phyloP scores from a whole-genome alignment of 2,113 vertebrate species.

The Mastomys natalensis region DNA sequence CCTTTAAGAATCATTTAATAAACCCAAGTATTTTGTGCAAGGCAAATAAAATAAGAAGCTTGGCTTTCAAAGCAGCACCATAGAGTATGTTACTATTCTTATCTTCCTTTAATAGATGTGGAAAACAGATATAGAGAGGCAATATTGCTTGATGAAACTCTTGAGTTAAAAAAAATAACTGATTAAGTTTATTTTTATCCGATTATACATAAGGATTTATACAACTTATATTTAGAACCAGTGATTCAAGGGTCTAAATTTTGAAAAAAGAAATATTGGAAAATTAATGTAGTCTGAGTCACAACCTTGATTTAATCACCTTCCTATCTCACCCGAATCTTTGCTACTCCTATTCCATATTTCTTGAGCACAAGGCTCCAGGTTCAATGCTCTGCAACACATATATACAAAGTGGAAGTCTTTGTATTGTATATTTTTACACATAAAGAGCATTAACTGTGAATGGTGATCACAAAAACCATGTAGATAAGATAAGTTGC shows the following conservation, averaged over 20 bases:
- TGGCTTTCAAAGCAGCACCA: not conserved
- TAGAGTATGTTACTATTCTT: conserved; percentile 15
- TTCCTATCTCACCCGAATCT: not conserved
- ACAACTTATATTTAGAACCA: not conserved
- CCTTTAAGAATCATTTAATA: not conserved
- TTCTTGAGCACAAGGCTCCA: not conserved
- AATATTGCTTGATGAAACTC: not conserved
- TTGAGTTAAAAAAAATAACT: not conserved
- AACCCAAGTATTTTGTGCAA: not conserved
- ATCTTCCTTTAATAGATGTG: conserved; percentile 6
- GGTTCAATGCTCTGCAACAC: not conserved
- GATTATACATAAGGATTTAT: not conserved
- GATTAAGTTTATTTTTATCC: not conserved
- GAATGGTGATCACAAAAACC: not conserved
- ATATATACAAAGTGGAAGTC: not conserved
- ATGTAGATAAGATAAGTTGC: not conserved
- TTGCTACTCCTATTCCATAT: not conserved
- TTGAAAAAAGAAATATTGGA: not conserved
- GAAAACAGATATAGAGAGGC: not conserved
- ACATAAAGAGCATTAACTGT: not conserved
- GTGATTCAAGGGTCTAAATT: not conserved
- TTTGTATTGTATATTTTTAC: not conserved
- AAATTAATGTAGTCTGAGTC: not conserved
- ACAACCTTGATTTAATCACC: not conserved
- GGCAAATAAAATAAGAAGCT: not conserved